Conservation (phyloP, 30 jellyfish, hydroid and myxozoan genomes). For the Aurelia sp. region DNA sequence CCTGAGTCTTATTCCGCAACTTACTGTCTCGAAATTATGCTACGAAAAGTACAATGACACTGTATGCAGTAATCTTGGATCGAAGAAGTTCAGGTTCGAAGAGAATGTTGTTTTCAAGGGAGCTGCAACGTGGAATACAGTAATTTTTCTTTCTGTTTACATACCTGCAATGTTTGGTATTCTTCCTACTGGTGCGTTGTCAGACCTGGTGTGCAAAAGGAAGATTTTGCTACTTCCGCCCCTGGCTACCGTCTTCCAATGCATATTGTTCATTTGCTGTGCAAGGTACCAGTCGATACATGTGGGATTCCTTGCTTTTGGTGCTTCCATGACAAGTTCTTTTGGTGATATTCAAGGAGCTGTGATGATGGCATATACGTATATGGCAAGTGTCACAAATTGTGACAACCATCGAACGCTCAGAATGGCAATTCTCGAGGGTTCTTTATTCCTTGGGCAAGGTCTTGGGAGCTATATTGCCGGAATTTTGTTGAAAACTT, state of each 20-base stretch:
- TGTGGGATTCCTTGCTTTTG: slow-evolving; percentile 45
- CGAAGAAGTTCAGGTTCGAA: not conserved
- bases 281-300: slow-evolving; percentile 5
- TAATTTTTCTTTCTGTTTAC: slow-evolving; percentile 1
- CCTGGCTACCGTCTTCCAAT: slow-evolving; percentile 24
- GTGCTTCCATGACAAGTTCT: slow-evolving; percentile 32
- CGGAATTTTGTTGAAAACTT: slow-evolving; percentile 39
- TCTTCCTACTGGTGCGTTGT: slow-evolving; percentile 56
- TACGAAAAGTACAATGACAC: slow-evolving; percentile 15
- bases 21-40: slow-evolving; percentile 43
- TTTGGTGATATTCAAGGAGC: slow-evolving; percentile 66
- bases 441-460: slow-evolving; percentile 37
- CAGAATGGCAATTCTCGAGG: slow-evolving; percentile 62
- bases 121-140: slow-evolving; percentile 66
- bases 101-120: slow-evolving; percentile 30
- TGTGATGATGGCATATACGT: slow-evolving; percentile 58
- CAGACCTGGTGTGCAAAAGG: slow-evolving; percentile 34
- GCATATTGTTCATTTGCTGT: slow-evolving; percentile 22
- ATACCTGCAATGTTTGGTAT: slow-evolving; percentile 53
- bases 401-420: slow-evolving; percentile 36
- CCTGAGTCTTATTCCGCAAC: slow-evolving; percentile 45
- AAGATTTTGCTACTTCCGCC: slow-evolving; percentile 35
- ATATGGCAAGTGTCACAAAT: slow-evolving; percentile 68
- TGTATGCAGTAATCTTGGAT: slow-evolving; percentile 30
- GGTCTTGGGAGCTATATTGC: slow-evolving; percentile 52